These are phyloP conservation scores for Aleiodes alternator DNA, from an alignment of 2,888 invertebrate genomes.

Conservation along the genomic window DNA sequence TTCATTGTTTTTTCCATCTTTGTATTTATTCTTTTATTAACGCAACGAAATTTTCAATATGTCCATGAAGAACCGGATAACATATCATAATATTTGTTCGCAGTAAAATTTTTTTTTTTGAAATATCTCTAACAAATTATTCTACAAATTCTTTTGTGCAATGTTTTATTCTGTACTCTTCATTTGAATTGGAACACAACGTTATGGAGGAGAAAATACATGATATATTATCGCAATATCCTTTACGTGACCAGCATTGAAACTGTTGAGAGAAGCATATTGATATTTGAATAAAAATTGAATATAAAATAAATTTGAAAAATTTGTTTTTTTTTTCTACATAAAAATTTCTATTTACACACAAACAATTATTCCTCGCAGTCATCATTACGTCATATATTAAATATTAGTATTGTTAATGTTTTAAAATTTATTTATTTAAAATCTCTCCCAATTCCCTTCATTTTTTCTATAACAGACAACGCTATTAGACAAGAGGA, in stretches of 20 bases:
- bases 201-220: not conserved
- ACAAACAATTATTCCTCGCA: constrained; percentile 25
- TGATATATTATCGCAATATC: constrained; percentile 6
- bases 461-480: constrained; percentile 63
- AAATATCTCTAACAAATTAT: constrained; percentile 40
- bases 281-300: not conserved
- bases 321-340: constrained; percentile 6
- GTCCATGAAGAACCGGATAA: no score
- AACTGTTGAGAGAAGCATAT: constrained; percentile 1
- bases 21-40: no score
- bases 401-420: constrained; percentile 39
- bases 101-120: no score
- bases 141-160: not conserved
- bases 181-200: constrained; percentile 3
- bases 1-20: constrained; percentile 42
- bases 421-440: constrained; percentile 48
- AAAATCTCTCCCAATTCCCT: constrained; percentile 43
- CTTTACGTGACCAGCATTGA: not conserved
- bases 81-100: no score
- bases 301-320: not conserved
- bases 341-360: constrained; percentile 25
- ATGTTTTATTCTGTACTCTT: constrained; percentile 30
- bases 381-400: constrained; percentile 34
- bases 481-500: constrained; percentile 70
- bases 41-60: no score